Percentiles rank a stretch among this genome's conserved stretches.
Conservation (phyloP, 2,888 invertebrate species). For the Ceraclea dissimilis region DNA sequence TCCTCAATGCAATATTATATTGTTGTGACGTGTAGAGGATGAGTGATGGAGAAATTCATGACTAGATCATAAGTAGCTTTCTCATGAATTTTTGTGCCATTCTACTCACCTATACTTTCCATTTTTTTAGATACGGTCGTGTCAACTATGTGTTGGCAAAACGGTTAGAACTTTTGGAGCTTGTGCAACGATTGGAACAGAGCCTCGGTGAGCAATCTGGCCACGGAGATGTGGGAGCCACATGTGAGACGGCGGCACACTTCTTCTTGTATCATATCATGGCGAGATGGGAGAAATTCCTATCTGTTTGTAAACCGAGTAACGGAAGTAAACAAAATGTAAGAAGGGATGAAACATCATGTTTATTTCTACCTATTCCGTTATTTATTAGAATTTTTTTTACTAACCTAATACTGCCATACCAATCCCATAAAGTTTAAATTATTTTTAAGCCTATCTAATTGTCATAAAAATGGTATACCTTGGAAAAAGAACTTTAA, state of each 20-base stretch:
- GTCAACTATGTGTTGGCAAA: constrained; percentile 97
- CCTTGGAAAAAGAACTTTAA: no score
- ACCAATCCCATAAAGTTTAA: no score
- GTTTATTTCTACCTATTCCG: no score
- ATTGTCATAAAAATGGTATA: no score
- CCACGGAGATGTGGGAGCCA: constrained; percentile 85
- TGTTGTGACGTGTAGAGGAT: no score
- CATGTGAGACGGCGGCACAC: constrained; percentile 97
- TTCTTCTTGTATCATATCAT: constrained; percentile 93
- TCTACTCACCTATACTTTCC: no score
- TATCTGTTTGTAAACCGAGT: constrained; percentile 29
- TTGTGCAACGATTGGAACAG: constrained; percentile 82
- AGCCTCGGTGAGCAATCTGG: constrained; percentile 79
- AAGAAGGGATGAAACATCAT: background rate
- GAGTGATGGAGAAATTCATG: background rate
- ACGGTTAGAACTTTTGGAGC: constrained; percentile 77
- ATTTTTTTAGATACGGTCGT: constrained; percentile 73
- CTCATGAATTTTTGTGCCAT: no score
- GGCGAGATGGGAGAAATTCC: constrained; percentile 88
- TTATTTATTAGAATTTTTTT: no score
- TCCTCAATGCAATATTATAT: background rate
- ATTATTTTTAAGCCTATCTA: no score
- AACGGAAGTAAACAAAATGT: constrained; percentile 13
- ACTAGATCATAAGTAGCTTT: background rate
- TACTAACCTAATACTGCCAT: no score